These are phyloP conservation scores for Catocala fraxini DNA, from an alignment of 2,888 invertebrate genomes.

Conservation along the genomic window DNA sequence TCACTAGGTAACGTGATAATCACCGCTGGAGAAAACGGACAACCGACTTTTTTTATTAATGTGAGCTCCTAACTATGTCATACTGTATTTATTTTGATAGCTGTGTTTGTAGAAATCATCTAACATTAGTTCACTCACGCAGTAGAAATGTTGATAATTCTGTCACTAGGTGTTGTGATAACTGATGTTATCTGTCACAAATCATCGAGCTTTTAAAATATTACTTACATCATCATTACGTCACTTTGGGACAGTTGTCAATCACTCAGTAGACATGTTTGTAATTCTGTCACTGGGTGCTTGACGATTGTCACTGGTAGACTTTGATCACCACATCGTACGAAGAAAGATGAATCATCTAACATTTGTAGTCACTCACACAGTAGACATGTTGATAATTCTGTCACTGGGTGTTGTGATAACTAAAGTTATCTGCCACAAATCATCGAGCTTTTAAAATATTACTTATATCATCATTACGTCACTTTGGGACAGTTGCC, in stretches of 20 bases:
- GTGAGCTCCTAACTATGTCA: too few species aligned
- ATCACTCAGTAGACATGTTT: slow-evolving; percentile 14
- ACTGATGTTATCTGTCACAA: slow-evolving; percentile 12
- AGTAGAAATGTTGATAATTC: slow-evolving; percentile 35
- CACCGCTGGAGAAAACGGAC: too few species aligned
- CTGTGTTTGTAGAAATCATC: neutral
- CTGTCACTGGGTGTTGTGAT: slow-evolving; percentile 49
- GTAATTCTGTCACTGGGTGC: slow-evolving; percentile 9
- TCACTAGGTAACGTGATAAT: too few species aligned
- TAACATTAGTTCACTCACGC: slow-evolving; percentile 2
- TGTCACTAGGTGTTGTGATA: slow-evolving; percentile 48
- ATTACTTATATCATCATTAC: neutral
- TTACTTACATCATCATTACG: neutral
- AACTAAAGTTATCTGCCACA: slow-evolving; percentile 11
- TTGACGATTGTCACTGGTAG: slow-evolving; percentile 7
- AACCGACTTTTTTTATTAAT: too few species aligned
- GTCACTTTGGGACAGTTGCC: slow-evolving; percentile 7
- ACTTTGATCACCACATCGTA: neutral
- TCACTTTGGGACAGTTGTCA: slow-evolving; percentile 7
- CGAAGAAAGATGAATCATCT: neutral
- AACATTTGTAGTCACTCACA: slow-evolving; percentile 1
- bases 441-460: too few species aligned
- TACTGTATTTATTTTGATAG: too few species aligned
- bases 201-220: too few species aligned
- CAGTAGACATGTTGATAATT: slow-evolving; percentile 32